These are phyloP conservation scores for Gastrophryne carolinensis DNA, from an alignment of 2,797 vertebrate genomes.

Conservation along the genomic window DNA sequence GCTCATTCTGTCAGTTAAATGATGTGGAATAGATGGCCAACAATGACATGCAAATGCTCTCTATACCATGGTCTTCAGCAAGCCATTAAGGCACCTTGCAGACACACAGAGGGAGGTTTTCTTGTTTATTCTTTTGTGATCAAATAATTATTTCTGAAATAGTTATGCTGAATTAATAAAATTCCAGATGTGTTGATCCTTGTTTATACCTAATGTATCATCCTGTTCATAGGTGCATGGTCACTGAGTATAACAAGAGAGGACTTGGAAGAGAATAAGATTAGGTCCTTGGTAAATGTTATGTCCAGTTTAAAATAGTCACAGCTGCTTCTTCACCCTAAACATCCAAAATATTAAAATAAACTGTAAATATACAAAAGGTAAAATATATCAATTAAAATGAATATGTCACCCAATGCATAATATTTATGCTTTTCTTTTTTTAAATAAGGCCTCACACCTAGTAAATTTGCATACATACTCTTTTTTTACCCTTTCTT, in stretches of 20 bases:
- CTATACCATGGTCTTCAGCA: constrained; percentile 12
- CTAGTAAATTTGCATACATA: no score
- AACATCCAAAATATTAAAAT: neutral
- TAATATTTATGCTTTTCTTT: no score
- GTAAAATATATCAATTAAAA: no score
- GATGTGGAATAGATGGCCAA: neutral
- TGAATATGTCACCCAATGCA: no score
- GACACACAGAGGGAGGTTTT: neutral
- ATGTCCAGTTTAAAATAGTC: neutral
- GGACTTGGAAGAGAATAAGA: neutral
- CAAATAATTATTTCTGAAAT: neutral
- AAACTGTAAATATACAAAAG: neutral
- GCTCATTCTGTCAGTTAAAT: constrained; percentile 73
- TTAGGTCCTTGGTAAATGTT: neutral
- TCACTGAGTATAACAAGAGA: neutral
- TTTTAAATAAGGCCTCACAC: no score
- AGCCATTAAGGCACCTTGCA: neutral
- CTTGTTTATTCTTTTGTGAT: neutral
- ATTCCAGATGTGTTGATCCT: neutral
- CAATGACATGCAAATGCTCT: neutral
- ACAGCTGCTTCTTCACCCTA: neutral
- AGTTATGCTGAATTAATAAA: neutral
- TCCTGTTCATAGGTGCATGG: neutral
- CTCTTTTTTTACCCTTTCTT: no score
- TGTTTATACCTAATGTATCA: neutral